Base-by-base conservation (phyloP, 2,113 vertebrate species). In the Pelusios castaneus region DNA sequence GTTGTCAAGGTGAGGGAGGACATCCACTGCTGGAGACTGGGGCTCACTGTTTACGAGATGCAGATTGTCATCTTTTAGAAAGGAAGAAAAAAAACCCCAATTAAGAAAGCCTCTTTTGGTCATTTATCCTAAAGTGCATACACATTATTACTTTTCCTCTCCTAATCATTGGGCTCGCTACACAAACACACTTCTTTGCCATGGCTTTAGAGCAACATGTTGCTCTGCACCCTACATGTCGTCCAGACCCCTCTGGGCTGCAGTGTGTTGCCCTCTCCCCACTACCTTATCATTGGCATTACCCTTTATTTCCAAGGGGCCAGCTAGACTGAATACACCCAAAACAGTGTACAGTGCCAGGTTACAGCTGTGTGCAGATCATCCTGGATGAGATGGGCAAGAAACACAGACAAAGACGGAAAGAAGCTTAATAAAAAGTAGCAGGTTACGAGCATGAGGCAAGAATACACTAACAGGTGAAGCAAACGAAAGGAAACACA, bases 1-100 rank as follows among this genome's bases (percentile, higher is more conserved):
- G 97, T 99, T 99, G 98, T 99, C 99, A 97, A 98, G 96, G 1
- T 91, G 98, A 83, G 98, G 98, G 92, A 98, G 96, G 13, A 95
- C 89, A 47, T 97, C 95, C 84, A 97, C 94, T 38, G 96, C 70
- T 27, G 98, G 91, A 54, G 95, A 95, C 85, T 96, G 97, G 76
- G 97, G 89, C 82, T 98, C 96, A 34, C 97, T 97, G 86, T 96
- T 98, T 80, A 98, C 97, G 78, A 98, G 91, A 91, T 92, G 97
- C 19, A 84, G 91, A 52, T 98, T 97, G 91, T 98, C 98, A 97
- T 89, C 98, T 98, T 95, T 81, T 51, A 88, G 76, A 80, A 87
- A 25, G 85, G 93, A 96, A 82, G 7, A 80, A 93, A 90, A 80
- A 25, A 2, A 84, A 79, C 78, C 38, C 90, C 90, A 80, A 87